Conservation (phyloP, 2,113 vertebrate genomes). For the Aphyosemion australe region DNA sequence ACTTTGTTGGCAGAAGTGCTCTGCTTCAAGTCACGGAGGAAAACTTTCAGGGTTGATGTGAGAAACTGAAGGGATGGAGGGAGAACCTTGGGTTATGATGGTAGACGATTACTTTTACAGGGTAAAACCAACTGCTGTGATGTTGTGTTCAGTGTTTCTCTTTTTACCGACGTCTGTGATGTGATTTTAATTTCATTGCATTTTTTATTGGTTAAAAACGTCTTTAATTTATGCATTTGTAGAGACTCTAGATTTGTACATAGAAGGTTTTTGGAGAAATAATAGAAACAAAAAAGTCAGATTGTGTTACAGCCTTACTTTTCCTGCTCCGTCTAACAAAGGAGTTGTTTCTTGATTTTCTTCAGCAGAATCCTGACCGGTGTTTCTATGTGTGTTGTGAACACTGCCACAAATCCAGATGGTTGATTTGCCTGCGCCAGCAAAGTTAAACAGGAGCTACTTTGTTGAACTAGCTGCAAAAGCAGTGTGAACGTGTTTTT, state of each 20-base stretch:
- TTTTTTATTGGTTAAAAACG: conserved; percentile 87
- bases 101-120: conserved; percentile 93
- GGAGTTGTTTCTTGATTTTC: conserved; percentile 68
- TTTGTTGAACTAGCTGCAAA: conserved; percentile 83
- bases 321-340: conserved; percentile 83
- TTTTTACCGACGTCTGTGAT: conserved; percentile 87
- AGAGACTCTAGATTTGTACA: conserved; percentile 92
- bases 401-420: conserved; percentile 88
- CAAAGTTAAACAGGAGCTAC: conserved; percentile 82
- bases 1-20: conserved; percentile 81
- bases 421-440: conserved; percentile 83
- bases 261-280: conserved; percentile 83
- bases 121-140: conserved; percentile 96
- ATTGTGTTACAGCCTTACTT: conserved; percentile 91
- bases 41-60: conserved; percentile 81
- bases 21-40: conserved; percentile 84
- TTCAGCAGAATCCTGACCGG: conserved; percentile 84
- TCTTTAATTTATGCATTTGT: conserved; percentile 96
- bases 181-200: conserved; percentile 91
- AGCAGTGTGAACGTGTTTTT: conserved; percentile 77
- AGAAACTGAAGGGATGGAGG: conserved; percentile 83
- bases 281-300: conserved; percentile 78
- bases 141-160: conserved; percentile 86
- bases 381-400: conserved; percentile 87
- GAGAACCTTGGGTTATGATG: conserved; percentile 77